Percentiles rank a stretch among this genome's conserved stretches.
phyloP scores from a whole-genome alignment of 2,113 vertebrate genomes.

The Argyrosomus japonicus region DNA sequence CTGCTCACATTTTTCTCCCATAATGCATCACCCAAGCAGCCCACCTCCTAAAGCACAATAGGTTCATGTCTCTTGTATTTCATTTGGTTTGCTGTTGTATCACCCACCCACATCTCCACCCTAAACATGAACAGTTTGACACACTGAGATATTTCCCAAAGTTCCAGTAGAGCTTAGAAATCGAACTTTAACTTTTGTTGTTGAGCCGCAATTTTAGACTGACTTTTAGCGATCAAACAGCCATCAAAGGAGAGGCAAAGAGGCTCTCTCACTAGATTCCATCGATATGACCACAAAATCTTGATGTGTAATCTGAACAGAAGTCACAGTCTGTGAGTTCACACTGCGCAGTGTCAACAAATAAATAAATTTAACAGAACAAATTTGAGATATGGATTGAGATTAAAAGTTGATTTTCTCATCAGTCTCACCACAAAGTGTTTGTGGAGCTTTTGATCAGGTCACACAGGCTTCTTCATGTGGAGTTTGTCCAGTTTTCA shows the following conservation, averaged over 20 bases:
- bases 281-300: too few species aligned
- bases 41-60: background rate
- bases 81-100: slow-evolving; percentile 21
- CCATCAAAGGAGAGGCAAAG: background rate
- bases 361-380: background rate
- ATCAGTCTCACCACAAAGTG: background rate
- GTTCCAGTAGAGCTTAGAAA: background rate
- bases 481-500: background rate
- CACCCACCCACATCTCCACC: background rate
- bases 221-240: background rate
- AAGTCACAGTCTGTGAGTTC: background rate
- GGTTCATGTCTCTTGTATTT: slow-evolving; percentile 13
- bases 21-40: slow-evolving; percentile 3
- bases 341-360: background rate
- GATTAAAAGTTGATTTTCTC: background rate
- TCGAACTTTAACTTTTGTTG: background rate
- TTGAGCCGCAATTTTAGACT: background rate
- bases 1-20: slow-evolving; percentile 1
- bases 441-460: background rate
- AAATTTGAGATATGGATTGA: background rate
- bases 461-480: background rate
- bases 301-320: background rate
- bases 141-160: background rate
- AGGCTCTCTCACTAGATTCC: background rate
- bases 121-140: background rate